These are phyloP conservation scores for Dasysyrphus tricinctus DNA, from an alignment of 2,888 invertebrate genomes.

Conservation along the genomic window DNA sequence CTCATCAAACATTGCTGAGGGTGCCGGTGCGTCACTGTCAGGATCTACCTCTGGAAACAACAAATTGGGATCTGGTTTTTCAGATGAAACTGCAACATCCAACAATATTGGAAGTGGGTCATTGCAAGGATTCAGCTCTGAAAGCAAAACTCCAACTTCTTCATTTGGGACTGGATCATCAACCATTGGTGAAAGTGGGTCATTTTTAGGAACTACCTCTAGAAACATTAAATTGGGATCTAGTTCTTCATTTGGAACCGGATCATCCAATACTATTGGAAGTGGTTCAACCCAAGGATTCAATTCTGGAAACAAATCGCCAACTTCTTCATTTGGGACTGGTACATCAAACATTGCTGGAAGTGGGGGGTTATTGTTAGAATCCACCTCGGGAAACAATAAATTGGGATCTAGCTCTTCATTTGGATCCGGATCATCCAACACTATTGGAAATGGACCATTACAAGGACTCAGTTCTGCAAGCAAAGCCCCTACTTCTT, in stretches of 20 bases:
- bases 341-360: background rate
- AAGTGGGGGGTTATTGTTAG: background rate
- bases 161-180: background rate
- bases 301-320: no score
- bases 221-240: background rate
- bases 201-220: background rate
- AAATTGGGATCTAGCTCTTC: background rate
- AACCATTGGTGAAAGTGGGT: background rate
- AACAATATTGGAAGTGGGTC: background rate
- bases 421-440: constrained; percentile 2
- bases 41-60: background rate
- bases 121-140: background rate
- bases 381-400: background rate
- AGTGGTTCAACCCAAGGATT: background rate
- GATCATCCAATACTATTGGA: background rate
- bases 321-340: background rate
- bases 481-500: background rate
- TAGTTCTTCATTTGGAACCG: background rate
- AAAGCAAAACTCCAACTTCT: background rate
- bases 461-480: background rate
- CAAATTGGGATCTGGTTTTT: background rate
- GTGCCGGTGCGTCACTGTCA: no score
- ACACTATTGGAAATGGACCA: background rate
- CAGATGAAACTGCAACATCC: background rate
- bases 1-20: background rate